Evolutionary conservation across 2,113 vertebrate genomes (phyloP).

Genomic region (Tonatia bakeri): DNA sequence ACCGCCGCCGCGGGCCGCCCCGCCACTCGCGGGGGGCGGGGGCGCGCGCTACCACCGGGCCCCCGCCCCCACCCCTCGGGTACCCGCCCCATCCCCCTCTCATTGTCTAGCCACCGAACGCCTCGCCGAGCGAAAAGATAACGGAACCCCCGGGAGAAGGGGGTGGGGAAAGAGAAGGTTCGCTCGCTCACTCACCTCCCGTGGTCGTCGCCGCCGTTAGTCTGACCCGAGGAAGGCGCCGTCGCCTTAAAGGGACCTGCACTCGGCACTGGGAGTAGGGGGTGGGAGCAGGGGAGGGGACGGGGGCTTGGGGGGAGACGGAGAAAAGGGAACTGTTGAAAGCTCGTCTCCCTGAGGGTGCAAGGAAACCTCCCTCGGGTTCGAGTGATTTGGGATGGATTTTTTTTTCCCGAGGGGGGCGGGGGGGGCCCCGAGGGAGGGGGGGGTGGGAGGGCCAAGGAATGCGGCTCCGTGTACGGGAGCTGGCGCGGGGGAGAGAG

Average conservation of each 20-base stretch:
- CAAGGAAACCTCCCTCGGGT: conserved; percentile 69
- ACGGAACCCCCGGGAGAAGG: conserved; percentile 73
- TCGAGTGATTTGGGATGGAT: conserved; percentile 54
- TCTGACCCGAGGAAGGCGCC: conserved; percentile 72
- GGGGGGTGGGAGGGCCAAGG: conserved; percentile 61
- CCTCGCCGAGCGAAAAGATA: conserved; percentile 62
- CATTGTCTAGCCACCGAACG: conserved; percentile 24
- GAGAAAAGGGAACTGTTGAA: conserved; percentile 23
- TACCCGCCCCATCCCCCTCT: conserved; percentile 14
- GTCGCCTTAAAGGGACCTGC: conserved; percentile 74
- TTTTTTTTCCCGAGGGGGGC: conserved; percentile 52
- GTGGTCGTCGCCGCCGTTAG: conserved; percentile 66
- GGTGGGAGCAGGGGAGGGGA: conserved; percentile 65
- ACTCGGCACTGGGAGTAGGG: conserved; percentile 64
- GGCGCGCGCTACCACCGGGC: conserved; percentile 17
- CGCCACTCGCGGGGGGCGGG: conserved; percentile 5
- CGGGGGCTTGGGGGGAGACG: conserved; percentile 63
- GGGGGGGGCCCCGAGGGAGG: conserved; percentile 55
- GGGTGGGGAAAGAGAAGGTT: conserved; percentile 63
- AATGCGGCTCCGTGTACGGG: conserved; percentile 74
- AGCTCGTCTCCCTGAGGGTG: conserved; percentile 63
- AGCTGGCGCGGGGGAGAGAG: conserved; percentile 75
- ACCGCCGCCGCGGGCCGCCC: conserved; percentile 26
- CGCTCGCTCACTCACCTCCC: conserved; percentile 77
- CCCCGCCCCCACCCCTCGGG: conserved; percentile 12